Base-by-base conservation (phyloP, 2,888 invertebrate species). In the Callyntrura sp. region DNA sequence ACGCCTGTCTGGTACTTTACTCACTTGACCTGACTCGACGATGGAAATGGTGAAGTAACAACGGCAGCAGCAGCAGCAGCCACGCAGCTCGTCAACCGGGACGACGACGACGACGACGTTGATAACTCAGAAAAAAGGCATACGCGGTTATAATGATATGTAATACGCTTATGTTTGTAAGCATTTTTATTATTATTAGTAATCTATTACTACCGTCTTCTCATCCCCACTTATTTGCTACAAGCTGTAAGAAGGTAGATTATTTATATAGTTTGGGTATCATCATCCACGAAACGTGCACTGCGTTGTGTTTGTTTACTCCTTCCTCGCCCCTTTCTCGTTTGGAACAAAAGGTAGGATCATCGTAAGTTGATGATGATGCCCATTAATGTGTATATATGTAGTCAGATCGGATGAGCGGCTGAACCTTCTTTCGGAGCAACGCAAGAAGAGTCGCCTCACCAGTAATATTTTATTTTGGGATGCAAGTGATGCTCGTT, bases 401-500 rank as follows among this genome's bases (percentile, higher is more conserved):
- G 20, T 20, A 60, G n/a, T n/a, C 6, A 4, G 25, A 68, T 4
- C 20, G 8, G 76, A 51, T 48, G 28, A 76, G 51, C 25, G n/a
- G 11, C n/a, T 85, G 28, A 68, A 60, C 81, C 86, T 79, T 79
- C 70, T 25, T 57, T 28, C 17, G 12, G 23, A n/a, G n/a, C 14
- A n/a, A n/a, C n/a, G n/a, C n/a, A n/a, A n/a, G n/a, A 60, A 35
- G 35, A 85, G 90, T 90, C 90, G 90, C 90, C 90, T 90, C 90
- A 79, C 73, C 14, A 35, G 90, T 85, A 90, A 90, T 90, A 90
- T 90, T 70, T 90, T 90, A 90, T 81, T 73, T 85, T 60, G 70
- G 85, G 85, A 85, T 70, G 88, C 78, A 90, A 85, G 81, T 90
- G 79, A 68, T 85, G 90, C 90, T 90, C 90, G 85, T 85, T 90